Evolutionary conservation across 2,113 vertebrate genomes (phyloP).

Genomic region (Pedionomus torquatus): DNA sequence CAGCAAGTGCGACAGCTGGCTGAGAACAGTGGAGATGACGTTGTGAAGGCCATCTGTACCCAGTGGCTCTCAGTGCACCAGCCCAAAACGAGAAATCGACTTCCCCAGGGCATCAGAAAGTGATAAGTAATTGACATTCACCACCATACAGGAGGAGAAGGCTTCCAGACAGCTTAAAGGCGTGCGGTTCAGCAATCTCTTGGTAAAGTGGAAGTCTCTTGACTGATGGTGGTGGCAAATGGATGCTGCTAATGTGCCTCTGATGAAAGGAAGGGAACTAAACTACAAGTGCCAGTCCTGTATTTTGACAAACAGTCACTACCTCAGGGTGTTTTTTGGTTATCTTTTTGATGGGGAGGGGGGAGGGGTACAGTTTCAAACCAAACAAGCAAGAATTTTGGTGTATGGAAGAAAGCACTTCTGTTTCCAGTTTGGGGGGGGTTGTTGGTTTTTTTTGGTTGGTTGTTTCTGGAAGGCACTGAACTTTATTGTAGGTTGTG

Average conservation of each 20-base stretch:
- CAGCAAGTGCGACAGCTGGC: constrained; percentile 86
- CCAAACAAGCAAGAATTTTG: constrained; percentile 14
- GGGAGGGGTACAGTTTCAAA: background rate
- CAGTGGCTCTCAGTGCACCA: constrained; percentile 92
- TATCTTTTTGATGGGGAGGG: background rate
- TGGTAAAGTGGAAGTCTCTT: background rate
- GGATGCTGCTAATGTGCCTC: constrained; percentile 21
- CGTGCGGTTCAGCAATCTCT: background rate
- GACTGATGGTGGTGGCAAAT: background rate
- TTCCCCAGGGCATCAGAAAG: constrained; percentile 64
- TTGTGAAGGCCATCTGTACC: constrained; percentile 90
- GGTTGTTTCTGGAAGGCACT: constrained; percentile 14
- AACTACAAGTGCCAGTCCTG: constrained; percentile 75
- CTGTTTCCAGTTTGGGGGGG: background rate
- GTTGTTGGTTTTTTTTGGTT: background rate
- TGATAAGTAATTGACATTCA: background rate
- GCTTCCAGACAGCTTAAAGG: background rate
- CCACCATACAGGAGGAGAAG: background rate
- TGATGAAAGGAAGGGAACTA: constrained; percentile 38
- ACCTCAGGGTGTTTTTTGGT: constrained; percentile 69
- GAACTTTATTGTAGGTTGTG: background rate
- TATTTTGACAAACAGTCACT: constrained; percentile 69
- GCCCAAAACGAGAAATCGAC: constrained; percentile 61
- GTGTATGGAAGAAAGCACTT: constrained; percentile 20
- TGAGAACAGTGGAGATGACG: constrained; percentile 78